A percentile compares a stretch with the other conserved stretches of the same genome.
Conservation (phyloP, 2,797 vertebrate genomes). For the Lutjanus campechanus region DNA sequence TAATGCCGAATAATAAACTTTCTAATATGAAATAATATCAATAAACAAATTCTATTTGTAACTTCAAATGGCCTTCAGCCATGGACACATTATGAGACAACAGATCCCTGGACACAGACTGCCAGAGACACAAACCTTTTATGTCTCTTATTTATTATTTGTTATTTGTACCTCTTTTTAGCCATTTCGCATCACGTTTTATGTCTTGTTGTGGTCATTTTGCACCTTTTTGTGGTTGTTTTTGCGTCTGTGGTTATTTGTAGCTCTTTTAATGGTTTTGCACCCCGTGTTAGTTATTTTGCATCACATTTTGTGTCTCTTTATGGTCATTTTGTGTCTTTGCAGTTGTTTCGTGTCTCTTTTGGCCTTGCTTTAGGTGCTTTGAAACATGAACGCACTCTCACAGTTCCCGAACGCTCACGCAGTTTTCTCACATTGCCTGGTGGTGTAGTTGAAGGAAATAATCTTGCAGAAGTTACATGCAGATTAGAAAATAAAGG, state of each 20-base stretch:
- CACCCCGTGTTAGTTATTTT: background rate
- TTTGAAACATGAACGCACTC: background rate
- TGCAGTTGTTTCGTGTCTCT: background rate
- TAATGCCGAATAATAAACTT: background rate
- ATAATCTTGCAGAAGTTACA: constrained; percentile 16
- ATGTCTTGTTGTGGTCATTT: background rate
- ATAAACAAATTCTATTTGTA: background rate
- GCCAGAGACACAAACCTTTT: background rate
- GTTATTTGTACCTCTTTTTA: no score
- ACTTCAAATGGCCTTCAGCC: background rate
- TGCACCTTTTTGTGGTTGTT: background rate
- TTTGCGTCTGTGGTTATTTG: no score
- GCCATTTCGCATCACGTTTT: no score
- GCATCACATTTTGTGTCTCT: background rate
- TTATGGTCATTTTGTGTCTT: background rate
- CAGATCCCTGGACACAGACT: background rate
- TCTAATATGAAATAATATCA: constrained; percentile 3
- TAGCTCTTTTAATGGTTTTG: background rate
- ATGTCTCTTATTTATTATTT: background rate
- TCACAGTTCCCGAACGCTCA: background rate
- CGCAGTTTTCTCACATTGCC: constrained; percentile 16
- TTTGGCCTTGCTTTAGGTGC: background rate
- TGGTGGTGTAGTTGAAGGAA: constrained; percentile 19
- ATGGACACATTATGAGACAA: background rate
- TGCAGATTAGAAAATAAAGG: constrained; percentile 26